Conservation (phyloP, 2,113 vertebrate species). For the Phrynosoma blainvillii region DNA sequence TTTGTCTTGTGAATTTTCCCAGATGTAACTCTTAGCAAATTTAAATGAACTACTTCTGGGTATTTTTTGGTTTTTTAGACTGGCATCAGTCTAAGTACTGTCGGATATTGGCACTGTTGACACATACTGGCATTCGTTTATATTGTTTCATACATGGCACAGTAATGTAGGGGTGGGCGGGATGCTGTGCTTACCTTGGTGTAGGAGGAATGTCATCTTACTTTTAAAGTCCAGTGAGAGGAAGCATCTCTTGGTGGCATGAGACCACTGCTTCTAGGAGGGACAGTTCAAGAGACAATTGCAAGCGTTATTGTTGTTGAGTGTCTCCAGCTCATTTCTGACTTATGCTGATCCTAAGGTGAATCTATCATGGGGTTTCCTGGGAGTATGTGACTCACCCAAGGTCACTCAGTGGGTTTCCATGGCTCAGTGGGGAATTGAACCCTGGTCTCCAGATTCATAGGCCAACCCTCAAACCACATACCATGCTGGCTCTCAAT, state of each 20-base stretch:
- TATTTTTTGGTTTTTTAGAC: slow-evolving; percentile 23
- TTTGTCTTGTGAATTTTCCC: slow-evolving; percentile 58
- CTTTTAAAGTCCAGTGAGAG: neutral
- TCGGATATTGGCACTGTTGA: neutral
- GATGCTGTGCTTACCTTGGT: rapidly evolving
- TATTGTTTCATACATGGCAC: neutral
- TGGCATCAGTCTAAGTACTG: slow-evolving; percentile 48
- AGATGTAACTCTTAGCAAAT: slow-evolving; percentile 53
- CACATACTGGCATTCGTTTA: slow-evolving; percentile 36
- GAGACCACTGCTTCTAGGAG: neutral
- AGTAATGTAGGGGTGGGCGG: neutral
- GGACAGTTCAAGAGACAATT: neutral
- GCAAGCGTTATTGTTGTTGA: neutral
- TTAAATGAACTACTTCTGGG: slow-evolving; percentile 29
- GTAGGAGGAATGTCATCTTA: neutral
- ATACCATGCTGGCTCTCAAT: too few species aligned
- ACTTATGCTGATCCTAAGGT: too few species aligned
- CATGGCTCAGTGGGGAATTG: too few species aligned
- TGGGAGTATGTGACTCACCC: too few species aligned
- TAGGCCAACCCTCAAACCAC: too few species aligned
- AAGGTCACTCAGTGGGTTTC: too few species aligned
- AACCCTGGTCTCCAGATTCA: too few species aligned
- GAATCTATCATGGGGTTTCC: too few species aligned
- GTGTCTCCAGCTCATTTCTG: too few species aligned
- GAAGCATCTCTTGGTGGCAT: neutral